Base-by-base conservation (phyloP, 2,113 vertebrate genomes). In the Eidolon helvum region DNA sequence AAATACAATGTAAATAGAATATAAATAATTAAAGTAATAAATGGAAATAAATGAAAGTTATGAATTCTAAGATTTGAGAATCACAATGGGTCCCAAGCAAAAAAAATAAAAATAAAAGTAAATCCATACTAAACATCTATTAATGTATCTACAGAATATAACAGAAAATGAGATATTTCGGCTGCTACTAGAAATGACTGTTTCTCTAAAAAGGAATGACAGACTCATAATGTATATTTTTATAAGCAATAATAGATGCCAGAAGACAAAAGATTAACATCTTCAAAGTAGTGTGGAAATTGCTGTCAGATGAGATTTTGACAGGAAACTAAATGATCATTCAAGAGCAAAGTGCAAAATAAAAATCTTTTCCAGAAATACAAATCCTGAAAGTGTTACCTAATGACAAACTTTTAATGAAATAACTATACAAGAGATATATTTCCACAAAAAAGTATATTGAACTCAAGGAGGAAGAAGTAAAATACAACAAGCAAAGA, bases 351-450 rank as follows among this genome's bases (percentile, higher is more conserved):
- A 88, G 11, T 5, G 11, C 28, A 77, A 53, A 96, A 83, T 38
- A 91, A 83, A 93, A 82, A 87, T 3, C 15, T 82, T 87, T 83
- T 69, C 35, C 68, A 68, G 35, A 94, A 87, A 87, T 65, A 80
- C 33, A 69, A 33, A 43, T 79, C 45, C 59, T 18, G 15, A 16
- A 94, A 50, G n/a, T 45, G 45, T 71, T 66, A 66, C 79, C 38
- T 48, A 40, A 21, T 75, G 86, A n/a, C 16, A 94, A 94, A 91
- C 55, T n/a, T 53, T 61, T 57, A 66, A 61, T 74, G 10, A 82
- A 90, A 87, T 66, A n/a, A 66, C 38, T 43, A 22, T 59, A 65
- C 38, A 38, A 53, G 53, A 91, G 28, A 43, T 11, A 43, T 11
- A 33, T 9, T 72, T 88, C 35, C 43, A n/a, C 48, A 59, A 35